A percentile compares a stretch with the other conserved stretches of the same genome.
phyloP scores from a whole-genome alignment of 2,113 vertebrate genomes.

The Hyperopisus bebe region DNA sequence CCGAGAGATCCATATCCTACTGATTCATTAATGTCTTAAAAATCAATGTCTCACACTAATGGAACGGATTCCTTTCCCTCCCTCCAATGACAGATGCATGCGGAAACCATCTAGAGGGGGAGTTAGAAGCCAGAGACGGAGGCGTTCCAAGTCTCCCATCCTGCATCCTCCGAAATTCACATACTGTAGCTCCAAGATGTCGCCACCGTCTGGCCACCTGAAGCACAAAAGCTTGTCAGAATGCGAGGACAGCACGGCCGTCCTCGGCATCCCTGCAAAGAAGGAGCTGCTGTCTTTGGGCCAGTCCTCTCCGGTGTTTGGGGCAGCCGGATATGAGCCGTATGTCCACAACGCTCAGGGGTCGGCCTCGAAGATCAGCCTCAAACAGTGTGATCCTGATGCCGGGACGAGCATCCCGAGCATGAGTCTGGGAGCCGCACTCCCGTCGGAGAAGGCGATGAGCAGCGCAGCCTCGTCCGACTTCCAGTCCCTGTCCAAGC shows the following conservation, averaged over 20 bases:
- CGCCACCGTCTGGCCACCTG: slow-evolving; percentile 56
- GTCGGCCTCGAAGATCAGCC: slow-evolving; percentile 30
- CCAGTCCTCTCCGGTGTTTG: slow-evolving; percentile 47
- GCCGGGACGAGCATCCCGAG: slow-evolving; percentile 22
- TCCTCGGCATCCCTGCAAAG: slow-evolving; percentile 43
- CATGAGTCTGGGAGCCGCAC: neutral
- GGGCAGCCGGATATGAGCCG: slow-evolving; percentile 45
- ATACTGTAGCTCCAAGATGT: slow-evolving; percentile 71
- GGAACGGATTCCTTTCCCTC: neutral
- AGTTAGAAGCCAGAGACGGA: slow-evolving; percentile 74
- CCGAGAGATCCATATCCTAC: neutral
- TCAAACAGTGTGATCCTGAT: slow-evolving; percentile 19
- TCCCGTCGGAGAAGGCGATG: neutral
- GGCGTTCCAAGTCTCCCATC: slow-evolving; percentile 90
- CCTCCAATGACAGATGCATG: slow-evolving; percentile 58
- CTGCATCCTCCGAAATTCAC: slow-evolving; percentile 91
- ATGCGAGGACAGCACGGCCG: slow-evolving; percentile 41
- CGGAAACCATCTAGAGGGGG: slow-evolving; percentile 78
- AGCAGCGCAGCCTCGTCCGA: slow-evolving; percentile 55
- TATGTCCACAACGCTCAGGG: slow-evolving; percentile 35
- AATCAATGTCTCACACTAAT: neutral
- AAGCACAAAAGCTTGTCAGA: slow-evolving; percentile 69
- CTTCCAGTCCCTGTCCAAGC: slow-evolving; percentile 74
- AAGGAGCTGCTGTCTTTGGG: slow-evolving; percentile 52
- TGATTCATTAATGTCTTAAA: neutral